Evolutionary conservation across 2,888 invertebrate species (phyloP).

Genomic region (Pyrrhosoma nymphula): DNA sequence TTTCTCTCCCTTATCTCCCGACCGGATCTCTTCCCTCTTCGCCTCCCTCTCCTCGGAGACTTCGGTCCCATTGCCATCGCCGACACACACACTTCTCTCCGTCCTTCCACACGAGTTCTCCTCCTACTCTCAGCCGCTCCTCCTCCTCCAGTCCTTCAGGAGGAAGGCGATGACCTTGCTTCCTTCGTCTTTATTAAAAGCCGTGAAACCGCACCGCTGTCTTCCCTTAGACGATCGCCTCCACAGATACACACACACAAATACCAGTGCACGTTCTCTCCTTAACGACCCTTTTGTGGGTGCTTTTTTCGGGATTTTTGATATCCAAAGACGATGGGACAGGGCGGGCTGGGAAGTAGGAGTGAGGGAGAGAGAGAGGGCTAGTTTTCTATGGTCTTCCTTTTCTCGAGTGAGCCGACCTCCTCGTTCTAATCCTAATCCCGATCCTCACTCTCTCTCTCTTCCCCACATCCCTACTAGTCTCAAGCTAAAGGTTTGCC

Average conservation of each 20-base stretch:
- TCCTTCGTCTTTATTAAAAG: conserved; percentile 22
- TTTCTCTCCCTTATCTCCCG: conserved; percentile 13
- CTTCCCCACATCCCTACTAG: neutral
- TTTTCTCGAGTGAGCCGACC: conserved; percentile 4
- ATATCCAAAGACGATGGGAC: conserved; percentile 44
- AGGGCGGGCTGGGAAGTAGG: neutral
- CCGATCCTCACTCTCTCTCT: neutral
- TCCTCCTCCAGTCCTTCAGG: neutral
- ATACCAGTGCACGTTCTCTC: conserved; percentile 23
- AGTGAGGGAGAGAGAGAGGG: neutral
- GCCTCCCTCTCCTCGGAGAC: neutral
- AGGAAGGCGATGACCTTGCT: neutral
- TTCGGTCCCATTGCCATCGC: neutral
- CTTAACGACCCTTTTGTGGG: conserved; percentile 62
- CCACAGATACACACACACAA: neutral
- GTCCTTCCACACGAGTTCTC: neutral
- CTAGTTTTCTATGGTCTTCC: neutral
- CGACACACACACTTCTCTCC: neutral
- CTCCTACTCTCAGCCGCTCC: neutral
- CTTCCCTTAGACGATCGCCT: neutral
- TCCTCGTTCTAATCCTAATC: neutral
- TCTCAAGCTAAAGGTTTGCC: neutral
- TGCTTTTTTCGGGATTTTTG: neutral
- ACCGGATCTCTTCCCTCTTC: conserved; percentile 10
- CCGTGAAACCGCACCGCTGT: conserved; percentile 47